Percentiles rank a stretch among this genome's conserved stretches.
phyloP scores from a whole-genome alignment of 2,113 vertebrate genomes.

The Paramormyrops kingsleyae region DNA sequence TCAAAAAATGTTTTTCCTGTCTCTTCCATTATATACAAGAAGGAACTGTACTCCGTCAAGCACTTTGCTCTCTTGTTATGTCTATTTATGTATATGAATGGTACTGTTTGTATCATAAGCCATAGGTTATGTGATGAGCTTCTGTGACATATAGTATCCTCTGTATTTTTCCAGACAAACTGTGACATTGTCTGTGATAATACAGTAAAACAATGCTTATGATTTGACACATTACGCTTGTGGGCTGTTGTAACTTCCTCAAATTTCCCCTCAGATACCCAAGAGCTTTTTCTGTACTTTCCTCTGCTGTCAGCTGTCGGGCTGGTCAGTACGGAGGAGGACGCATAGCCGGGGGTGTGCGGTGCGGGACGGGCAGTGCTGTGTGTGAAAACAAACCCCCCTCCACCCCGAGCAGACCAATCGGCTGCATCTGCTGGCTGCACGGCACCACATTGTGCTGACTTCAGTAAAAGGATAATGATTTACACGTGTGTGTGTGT shows the following conservation, averaged over 20 bases:
- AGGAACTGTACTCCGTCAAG: neutral
- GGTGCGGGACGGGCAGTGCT: neutral
- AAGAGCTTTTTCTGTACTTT: slow-evolving; percentile 1
- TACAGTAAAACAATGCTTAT: neutral
- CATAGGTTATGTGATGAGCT: neutral
- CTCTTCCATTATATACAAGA: neutral
- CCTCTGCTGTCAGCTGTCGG: neutral
- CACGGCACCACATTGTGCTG: neutral
- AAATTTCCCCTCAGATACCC: neutral
- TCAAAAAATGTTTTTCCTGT: neutral
- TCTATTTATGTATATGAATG: neutral
- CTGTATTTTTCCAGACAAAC: neutral
- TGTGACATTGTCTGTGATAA: neutral
- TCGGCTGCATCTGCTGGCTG: neutral
- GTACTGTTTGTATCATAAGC: neutral
- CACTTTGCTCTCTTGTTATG: neutral
- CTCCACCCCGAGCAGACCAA: neutral
- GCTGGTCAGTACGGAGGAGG: neutral
- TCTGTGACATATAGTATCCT: neutral
- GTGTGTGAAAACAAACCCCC: neutral
- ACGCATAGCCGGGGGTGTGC: too few species aligned
- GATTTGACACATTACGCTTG: neutral
- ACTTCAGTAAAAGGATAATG: neutral
- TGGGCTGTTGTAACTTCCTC: neutral
- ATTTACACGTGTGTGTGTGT: neutral